Evolutionary conservation across 2,113 vertebrate genomes (phyloP), one percentile per base, ranked within the genome.

Genomic region (Antennarius striatus): DNA sequence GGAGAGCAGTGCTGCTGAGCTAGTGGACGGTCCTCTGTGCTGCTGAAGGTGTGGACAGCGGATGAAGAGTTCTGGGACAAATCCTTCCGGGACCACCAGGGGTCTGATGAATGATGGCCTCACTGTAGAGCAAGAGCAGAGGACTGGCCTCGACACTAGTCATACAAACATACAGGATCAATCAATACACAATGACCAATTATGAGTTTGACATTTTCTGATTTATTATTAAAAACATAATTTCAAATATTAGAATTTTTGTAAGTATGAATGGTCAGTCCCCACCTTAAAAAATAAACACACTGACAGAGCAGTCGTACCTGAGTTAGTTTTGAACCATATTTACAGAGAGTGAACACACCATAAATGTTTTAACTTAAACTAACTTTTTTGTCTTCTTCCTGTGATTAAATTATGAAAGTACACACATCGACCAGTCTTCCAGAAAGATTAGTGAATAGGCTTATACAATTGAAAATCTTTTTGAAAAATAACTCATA

Each of bases 61-160:
- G 49, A 94, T 99, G 97, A 98, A 71, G 92, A 65, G 84, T 84
- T 88, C 92, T 93, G 92, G 80, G 56, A 79, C 90, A 98, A 97
- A 90, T 85, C 91, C 86, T 56, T 16, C 29, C 46, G 71, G 94
- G 93, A 91, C 49, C 58, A 71, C 91, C 94, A 89, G 93, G 79
- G 87, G 71, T 61, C 86, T 64, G 96, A 99, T 83, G 85, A 62
- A 61, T 17, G 22, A 56, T 95, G 94, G 50, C 83, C 73, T 71
- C 83, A 56, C 77, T 61, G 73, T 1, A 75, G 48, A 52, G 81
- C 81, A 63, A 54, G 15, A 8, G 62, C 56, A 71, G 52, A 63
- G 13, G 2, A 61, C 11, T 0, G 9, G 6, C 55, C n/a, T 30
- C 40, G 56, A 51, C 30, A 36, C 32, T 36, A 4, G 32, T 36